Evolutionary conservation across 2,888 invertebrate genomes (phyloP), one percentile per base, ranked within the genome.

Genomic region (Polietes domitor): DNA sequence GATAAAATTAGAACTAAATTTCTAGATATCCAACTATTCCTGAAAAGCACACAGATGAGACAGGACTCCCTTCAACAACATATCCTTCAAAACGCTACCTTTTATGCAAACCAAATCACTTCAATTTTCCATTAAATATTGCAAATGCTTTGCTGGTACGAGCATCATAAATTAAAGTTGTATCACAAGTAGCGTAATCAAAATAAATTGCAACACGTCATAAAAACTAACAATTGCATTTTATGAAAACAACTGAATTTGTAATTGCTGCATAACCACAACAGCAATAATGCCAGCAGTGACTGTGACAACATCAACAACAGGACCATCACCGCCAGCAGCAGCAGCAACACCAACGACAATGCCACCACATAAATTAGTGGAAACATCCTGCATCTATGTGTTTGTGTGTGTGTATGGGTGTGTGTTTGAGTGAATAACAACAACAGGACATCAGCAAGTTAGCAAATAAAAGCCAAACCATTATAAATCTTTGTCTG

Each of bases 181-280:
- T 81, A 78, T 81, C 72, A 72, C 55, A 68, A 80, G 47, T 78
- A 71, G 72, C 65, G 58, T 72, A 72, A 80, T 77, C 83, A 75
- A 76, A 78, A 84, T 84, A 84, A 84, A 80, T 81, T 84, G 75
- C 80, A 77, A 77, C 80, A 83, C 83, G 72, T 83, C 80, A 83
- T 80, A 83, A 83, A 83, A 80, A 77, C 83, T 77, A 80, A 80
- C 80, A 75, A 32, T 71, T 77, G 63, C 74, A 83, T 71, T 61
- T 17, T 70, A 70, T 74, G 53, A 77, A 70, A 77, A 53, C 65
- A 65, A 19, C 65, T 65, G 65, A 68, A 15, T 43, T 24, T 43
- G 37, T 68, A 68, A 68, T 68, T 68, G 68, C 41, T 43, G 24
- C 43, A 68, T 43, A 24, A 41, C 68, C 68, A 24, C 21, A 61